Conservation (phyloP, 2,888 invertebrate species). For the Pycnomerus fuliginosus region DNA sequence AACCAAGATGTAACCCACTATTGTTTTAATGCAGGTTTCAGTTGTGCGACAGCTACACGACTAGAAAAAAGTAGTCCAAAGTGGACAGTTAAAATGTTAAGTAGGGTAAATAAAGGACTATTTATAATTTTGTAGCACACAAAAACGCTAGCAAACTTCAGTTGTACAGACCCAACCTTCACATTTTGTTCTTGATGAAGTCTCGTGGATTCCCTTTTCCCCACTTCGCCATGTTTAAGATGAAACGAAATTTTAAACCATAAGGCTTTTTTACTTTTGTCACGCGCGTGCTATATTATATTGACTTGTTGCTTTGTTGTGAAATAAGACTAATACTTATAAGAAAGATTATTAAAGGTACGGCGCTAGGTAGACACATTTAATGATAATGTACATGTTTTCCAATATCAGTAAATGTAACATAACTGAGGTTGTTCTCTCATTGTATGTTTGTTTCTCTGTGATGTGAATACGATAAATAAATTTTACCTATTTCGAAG, state of each 20-base stretch:
- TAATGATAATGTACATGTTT: constrained; percentile 51
- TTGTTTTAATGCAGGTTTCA: constrained; percentile 33
- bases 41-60: constrained; percentile 35
- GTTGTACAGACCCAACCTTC: no score
- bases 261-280: constrained; percentile 27
- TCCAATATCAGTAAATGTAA: constrained; percentile 51
- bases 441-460: constrained; percentile 54
- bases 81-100: constrained; percentile 43
- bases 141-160: constrained; percentile 6
- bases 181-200: constrained; percentile 24
- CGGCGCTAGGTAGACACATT: constrained; percentile 43
- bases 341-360: constrained; percentile 38
- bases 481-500: constrained; percentile 53
- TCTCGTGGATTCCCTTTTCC: constrained; percentile 29
- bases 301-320: constrained; percentile 51
- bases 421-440: constrained; percentile 51
- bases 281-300: constrained; percentile 22
- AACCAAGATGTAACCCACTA: constrained; percentile 40
- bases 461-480: constrained; percentile 54
- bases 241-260: no score
- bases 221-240: constrained; percentile 11
- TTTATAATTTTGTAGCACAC: constrained; percentile 11
- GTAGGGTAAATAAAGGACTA: constrained; percentile 11
- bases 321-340: constrained; percentile 41
- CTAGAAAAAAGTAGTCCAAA: constrained; percentile 54